Evolutionary conservation across 2,113 vertebrate genomes (phyloP), one percentile per base, ranked within the genome.

Genomic region (Cochlearius cochlearius): DNA sequence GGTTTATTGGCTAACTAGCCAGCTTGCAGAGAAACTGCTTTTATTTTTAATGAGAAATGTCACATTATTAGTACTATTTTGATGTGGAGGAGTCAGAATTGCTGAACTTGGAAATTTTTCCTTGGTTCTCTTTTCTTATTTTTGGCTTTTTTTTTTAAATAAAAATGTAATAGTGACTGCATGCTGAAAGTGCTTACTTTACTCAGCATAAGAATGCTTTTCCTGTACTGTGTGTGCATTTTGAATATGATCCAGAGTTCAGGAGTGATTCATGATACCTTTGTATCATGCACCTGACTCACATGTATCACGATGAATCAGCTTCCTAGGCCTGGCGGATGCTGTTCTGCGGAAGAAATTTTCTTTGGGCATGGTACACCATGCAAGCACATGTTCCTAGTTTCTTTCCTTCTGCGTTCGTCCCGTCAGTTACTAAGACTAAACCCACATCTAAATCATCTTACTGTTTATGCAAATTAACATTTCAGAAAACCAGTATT

Each of bases 261-360:
- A 95, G 96, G 94, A 97, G 77, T 98, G 97, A 98, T 75, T 98
- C 96, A 97, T 52, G 32, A 49, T 64, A 38, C 14, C 72, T 94
- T 96, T 93, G 68, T 96, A 92, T 97, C 43, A 85, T 55, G 91
- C 89, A 93, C 82, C 90, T 97, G 96, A 98, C 39, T 85, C 47
- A 85, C 2, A 4, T 38, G 38, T 12, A 23, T 53, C 62, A 13
- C n/a, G 27, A 39, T 97, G 91, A 97, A 78, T 98, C 96, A 97
- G 21, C 27, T 91, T 92, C 89, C 59, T 67, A 69, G 92, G 76
- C 83, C 64, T 83, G 78, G 84, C 21, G 25, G 63, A 74, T 91
- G 39, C n/a, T 49, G 17, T 84, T 74, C 71, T 58, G 69, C 5
- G n/a, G 73, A 88, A 96, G 41, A 89, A 58, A 59, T 59, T 36